Evolutionary conservation across 2,113 vertebrate species (phyloP), one percentile per base, ranked within the genome.

Genomic region (Pachycephala philippinensis): DNA sequence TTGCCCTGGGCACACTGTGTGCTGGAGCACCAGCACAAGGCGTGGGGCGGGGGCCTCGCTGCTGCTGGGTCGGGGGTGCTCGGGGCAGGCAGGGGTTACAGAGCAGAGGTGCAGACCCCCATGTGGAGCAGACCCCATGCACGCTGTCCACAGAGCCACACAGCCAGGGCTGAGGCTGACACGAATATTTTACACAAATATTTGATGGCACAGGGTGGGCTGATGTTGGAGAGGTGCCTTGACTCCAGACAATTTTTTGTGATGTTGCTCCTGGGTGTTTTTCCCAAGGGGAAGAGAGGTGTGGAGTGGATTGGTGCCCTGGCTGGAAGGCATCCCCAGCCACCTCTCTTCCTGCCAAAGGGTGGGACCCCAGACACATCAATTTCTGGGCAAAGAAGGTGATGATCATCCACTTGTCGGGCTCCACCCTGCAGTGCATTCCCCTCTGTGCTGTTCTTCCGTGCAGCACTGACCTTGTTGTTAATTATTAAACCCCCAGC

Each of bases 401-500:
- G 54, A 94, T 83, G 72, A 56, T 53, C 4, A 0, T 60, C 44
- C 31, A 40, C 18, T 0, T 6, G 74, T 68, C 0, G 0, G 47
- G 44, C 81, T 84, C 52, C 75, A 39, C 70, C 24, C 53, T 39
- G 53, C 90, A 81, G 65, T n/a, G 49, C 42, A 31, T 87, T 84
- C 87, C 47, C 53, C 40, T 45, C 49, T 21, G 39, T 60, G 75
- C 79, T 0, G 10, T 47, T 88, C 92, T 83, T 86, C 49, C 21
- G 4, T 50, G 80, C 83, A 40, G 71, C 1, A 0, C 86, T 96
- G 96, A 95, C 92, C 95, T 94, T 92, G 93, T 88, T 93, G 95
- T 96, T 96, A 96, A 96, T 96, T 94, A 96, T 97, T 97, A 95
- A 97, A 92, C 90, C 82, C 94, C 83, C 76, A 71, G 93, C 90